Percentiles rank a stretch among this genome's conserved stretches.
phyloP scores from a whole-genome alignment of 2,113 vertebrate species.

The Lampris megalopsis region DNA sequence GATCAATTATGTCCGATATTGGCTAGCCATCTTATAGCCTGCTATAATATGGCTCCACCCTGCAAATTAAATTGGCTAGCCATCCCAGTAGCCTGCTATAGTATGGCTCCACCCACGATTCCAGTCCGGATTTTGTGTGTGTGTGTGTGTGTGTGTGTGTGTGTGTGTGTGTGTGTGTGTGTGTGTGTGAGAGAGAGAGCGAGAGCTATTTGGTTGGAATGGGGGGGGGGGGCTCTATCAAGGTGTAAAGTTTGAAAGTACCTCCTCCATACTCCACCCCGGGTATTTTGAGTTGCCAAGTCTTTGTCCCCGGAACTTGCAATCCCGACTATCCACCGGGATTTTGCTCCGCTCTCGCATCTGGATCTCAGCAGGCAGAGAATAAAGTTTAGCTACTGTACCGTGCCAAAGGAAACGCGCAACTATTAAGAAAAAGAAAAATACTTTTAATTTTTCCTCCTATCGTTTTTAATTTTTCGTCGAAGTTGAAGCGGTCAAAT shows the following conservation, averaged over 20 bases:
- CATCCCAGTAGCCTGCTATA: background rate
- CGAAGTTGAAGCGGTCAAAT: conserved; percentile 32
- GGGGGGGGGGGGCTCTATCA: background rate
- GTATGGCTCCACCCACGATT: conserved; percentile 48
- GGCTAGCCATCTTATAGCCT: too few relatives aligned
- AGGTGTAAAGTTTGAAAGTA: conserved; percentile 6
- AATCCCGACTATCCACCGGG: conserved; percentile 68
- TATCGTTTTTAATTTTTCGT: conserved; percentile 36
- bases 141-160: too few relatives aligned
- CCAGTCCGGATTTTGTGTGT: conserved; percentile 65
- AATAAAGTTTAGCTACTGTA: conserved; percentile 51
- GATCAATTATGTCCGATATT: too few relatives aligned
- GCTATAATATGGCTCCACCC: too few relatives aligned
- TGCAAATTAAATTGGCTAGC: background rate
- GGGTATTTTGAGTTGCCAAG: conserved; percentile 75
- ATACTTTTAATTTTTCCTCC: conserved; percentile 2
- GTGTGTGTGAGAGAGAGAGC: background rate
- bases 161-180: too few relatives aligned
- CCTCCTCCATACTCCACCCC: conserved; percentile 79
- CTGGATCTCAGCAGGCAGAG: conserved; percentile 71
- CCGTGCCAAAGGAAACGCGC: conserved; percentile 48
- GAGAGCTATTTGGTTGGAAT: background rate
- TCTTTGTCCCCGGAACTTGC: conserved; percentile 83
- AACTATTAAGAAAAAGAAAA: conserved; percentile 36
- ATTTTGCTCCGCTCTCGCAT: conserved; percentile 65